Evolutionary conservation across 2,888 invertebrate species (phyloP), one percentile per base, ranked within the genome.

Genomic region (Ischnura elegans): DNA sequence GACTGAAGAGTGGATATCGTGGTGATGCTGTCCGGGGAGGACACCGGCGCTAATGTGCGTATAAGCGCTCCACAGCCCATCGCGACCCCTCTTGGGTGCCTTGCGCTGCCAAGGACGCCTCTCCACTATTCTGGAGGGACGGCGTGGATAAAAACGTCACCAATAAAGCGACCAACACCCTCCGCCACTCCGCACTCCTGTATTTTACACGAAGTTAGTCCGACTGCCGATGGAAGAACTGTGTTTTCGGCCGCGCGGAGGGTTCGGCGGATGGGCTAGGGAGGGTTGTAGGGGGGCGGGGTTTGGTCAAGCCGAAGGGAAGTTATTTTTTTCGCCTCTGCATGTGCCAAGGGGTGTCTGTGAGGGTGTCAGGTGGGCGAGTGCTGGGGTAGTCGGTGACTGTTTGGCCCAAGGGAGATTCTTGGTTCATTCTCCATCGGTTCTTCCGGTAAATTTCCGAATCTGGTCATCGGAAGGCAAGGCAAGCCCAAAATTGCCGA

Each of bases 121-220:
- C n/a, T n/a, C 61, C n/a, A 25, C 61, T 8, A 6, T 8, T n/a
- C 21, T n/a, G 61, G 61, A n/a, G 51, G 51, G 2, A 25, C 46
- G 87, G 51, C 51, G 55, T 42, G 47, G 87, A 51, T 51, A 42
- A 61, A 43, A 55, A 55, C 90, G 90, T 90, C 90, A 90, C 90
- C 90, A 66, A 90, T 90, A 66, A 90, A 90, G 66, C 61, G 42
- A n/a, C n/a, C n/a, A 66, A 90, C 90, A 90, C 90, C 90, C 90
- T 43, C 66, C 43, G 61, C 66, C 90, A 90, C 90, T 90, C 61
- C 90, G 13, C 61, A 42, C 90, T 90, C 43, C 61, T 90, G 90
- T 90, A 90, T 90, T 90, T 90, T 90, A 90, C 90, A 90, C 66
- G 90, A 90, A 90, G 90, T 25, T 55, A 45, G 66, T 29, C 90